Base-by-base conservation (phyloP, 1,140 invertebrate genomes). In the Panulirus ornatus region DNA sequence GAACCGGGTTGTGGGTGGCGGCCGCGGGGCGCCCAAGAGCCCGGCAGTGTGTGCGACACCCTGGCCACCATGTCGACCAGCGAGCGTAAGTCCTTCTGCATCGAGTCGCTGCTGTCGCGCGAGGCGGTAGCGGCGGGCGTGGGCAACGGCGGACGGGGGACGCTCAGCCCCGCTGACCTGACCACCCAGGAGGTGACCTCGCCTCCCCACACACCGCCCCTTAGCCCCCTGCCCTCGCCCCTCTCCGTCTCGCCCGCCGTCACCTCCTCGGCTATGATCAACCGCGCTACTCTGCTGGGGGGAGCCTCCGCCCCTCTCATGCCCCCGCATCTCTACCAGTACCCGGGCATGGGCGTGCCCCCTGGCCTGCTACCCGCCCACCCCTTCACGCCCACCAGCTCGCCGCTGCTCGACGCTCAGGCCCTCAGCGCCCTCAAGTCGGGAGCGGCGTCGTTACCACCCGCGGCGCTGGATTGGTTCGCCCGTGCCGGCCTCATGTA, bases 51-150 rank as follows among this genome's bases (percentile, higher is more conserved):
- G 70, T 44, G 30, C 75, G 34, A 79, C 11, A 40, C n/a, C 54
- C 47, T 47, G 54, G 11, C 8, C 30, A 36, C 11, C n/a, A 91
- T 89, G 86, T 66, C 85, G 44, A 82, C 85, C 8, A 91, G 91
- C 66, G 88, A 92, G 82, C 91, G 91, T 27, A 92, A 92, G 27
- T 92, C 91, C n/a, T 92, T 92, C 71, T 92, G 91, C 51, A 92
- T 92, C n/a, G 91, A 92, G 38, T 92, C 91, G 22, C 85, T 92
- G 27, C 70, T 92, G 91, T 92, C 91, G 1, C 88, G 91, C 9
- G 91, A 90, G 58, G 91, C 73, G 14, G 78, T 76, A 51, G 66
- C 76, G 44, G 90, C 78, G 2, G 84, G 84, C 63, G 58, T 75
- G 66, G 66, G 73, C 38, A 84, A 66, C 40, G 84, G 84, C 44